These are phyloP conservation scores for Drosophila aff. DNA, from an alignment of 1,140 invertebrate genomes.

Conservation along the genomic window DNA sequence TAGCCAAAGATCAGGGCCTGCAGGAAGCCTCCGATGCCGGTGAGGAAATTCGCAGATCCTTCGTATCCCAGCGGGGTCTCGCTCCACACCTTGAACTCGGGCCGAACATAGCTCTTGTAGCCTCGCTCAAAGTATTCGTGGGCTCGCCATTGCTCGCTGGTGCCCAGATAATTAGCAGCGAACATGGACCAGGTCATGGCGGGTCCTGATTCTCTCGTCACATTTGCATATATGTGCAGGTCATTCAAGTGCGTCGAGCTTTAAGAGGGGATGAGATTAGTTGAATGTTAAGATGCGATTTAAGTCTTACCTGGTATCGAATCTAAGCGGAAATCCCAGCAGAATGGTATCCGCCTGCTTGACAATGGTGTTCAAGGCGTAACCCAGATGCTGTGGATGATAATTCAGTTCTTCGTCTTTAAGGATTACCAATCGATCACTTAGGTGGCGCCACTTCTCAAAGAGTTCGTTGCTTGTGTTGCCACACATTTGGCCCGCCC, in stretches of 20 bases:
- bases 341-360: constrained; percentile 87
- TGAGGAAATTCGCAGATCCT: constrained; percentile 87
- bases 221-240: constrained; percentile 86
- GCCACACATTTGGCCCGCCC: constrained; percentile 53
- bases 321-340: constrained; percentile 86
- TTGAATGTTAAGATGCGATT: not conserved
- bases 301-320: constrained; percentile 79
- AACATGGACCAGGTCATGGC: constrained; percentile 88
- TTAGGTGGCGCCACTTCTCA: constrained; percentile 85
- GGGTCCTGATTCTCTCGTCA: constrained; percentile 86
- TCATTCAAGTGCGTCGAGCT: constrained; percentile 85
- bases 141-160: constrained; percentile 81
- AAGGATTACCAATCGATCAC: constrained; percentile 85
- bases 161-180: constrained; percentile 85
- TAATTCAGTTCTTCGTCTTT: constrained; percentile 85
- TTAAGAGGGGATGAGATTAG: not conserved
- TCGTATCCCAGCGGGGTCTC: constrained; percentile 85
- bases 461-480: constrained; percentile 29
- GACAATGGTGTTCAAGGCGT: constrained; percentile 84
- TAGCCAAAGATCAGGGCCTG: constrained; percentile 87
- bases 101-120: constrained; percentile 86
- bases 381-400: constrained; percentile 86
- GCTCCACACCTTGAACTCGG: constrained; percentile 87
- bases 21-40: constrained; percentile 87
- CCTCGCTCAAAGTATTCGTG: constrained; percentile 85